Base-by-base conservation (phyloP, 2,888 invertebrate species). In the Noctua comes region DNA sequence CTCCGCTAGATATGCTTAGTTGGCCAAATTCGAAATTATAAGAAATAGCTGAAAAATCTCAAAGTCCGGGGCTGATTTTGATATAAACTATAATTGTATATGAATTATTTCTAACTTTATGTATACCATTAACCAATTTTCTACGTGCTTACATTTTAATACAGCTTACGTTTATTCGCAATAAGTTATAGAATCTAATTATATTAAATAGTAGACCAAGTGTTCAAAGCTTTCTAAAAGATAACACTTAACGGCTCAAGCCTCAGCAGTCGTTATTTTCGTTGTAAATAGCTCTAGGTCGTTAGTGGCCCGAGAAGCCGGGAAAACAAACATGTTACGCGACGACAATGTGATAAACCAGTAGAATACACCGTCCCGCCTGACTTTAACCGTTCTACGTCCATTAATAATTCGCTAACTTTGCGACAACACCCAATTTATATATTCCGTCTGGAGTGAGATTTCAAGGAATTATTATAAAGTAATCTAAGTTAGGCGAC, bases 401-500 rank as follows among this genome's bases (percentile, higher is more conserved):
- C 91, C 92, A 94, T 95, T 95, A 94, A 94, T 94, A 94, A 94
- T 94, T 92, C 91, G 88, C 92, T 88, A 93, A 94, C 92, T 94
- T 93, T 87, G 90, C 93, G 93, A 94, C 93, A 94, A 94, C 93
- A 92, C 90, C 92, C 93, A 95, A 95, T 95, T 94, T 94, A 94
- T 94, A 93, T 91, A 94, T 94, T 93, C 93, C 91, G 92, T 93
- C 93, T 93, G 91, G 93, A 93, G 92, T 93, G 92, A 93, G 93
- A 94, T 94, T 94, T 93, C 91, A 91, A 90, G 86, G 92, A 92
- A 94, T 96, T 94, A 96, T 96, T 96, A 95, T 95, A 95, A 95
- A 95, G 96, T 95, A 96, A 96, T 96, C 95, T 95, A 96, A 96
- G 95, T 96, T 96, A 94, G 94, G 84, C 93, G 93, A 93, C 90